Evolutionary conservation across 2,113 vertebrate genomes (phyloP).

Genomic region (Epinephelus cyanopodus): DNA sequence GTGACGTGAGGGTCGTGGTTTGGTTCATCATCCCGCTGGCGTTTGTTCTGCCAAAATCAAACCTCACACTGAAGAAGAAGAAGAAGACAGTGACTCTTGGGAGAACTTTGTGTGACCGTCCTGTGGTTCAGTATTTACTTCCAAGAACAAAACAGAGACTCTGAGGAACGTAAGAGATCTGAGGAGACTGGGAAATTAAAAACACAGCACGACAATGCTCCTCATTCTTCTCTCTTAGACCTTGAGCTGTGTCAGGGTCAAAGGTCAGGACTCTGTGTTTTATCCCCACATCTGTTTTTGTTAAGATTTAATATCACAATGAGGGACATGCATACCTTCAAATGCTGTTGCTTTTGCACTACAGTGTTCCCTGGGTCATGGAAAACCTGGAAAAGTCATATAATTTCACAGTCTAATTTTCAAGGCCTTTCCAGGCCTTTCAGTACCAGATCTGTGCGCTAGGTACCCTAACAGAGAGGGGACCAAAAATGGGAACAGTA

Average conservation of each 20-base stretch:
- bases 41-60: conserved; percentile 21
- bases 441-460: no score
- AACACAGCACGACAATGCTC: conserved; percentile 18
- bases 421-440: no score
- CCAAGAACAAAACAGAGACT: conserved; percentile 15
- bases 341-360: neutral
- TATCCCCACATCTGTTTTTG: neutral
- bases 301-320: neutral
- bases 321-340: neutral
- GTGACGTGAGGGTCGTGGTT: conserved; percentile 28
- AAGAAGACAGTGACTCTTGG: neutral
- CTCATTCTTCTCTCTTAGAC: conserved; percentile 16
- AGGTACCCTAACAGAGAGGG: no score
- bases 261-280: neutral
- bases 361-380: no score
- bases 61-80: neutral
- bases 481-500: no score
- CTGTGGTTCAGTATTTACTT: conserved; percentile 33
- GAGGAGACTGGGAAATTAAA: conserved; percentile 15
- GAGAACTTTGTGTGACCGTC: conserved; percentile 16
- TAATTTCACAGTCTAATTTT: no score
- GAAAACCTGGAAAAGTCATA: no score
- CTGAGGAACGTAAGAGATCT: conserved; percentile 1
- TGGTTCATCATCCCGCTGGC: neutral
- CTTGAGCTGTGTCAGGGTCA: neutral